Percentiles rank a stretch among this genome's conserved stretches.
These are phyloP conservation scores for Leptinotarsa lineolata DNA, from an alignment of 1,140 invertebrate species.

Conservation along the genomic window DNA sequence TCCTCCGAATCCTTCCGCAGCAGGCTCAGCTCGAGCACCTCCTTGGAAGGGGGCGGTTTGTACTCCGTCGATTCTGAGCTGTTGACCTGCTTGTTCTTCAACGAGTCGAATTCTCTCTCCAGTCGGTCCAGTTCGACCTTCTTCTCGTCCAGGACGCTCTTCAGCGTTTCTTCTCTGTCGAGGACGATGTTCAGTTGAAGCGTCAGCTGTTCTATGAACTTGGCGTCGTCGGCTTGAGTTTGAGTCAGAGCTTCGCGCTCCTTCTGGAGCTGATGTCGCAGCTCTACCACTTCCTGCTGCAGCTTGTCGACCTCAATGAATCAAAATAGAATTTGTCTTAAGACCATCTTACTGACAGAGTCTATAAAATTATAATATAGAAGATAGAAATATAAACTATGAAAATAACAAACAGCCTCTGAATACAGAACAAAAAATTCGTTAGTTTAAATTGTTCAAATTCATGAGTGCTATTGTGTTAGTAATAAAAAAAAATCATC, in stretches of 20 bases:
- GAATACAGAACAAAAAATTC: too few relatives aligned
- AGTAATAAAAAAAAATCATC: too few relatives aligned
- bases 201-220: constrained; percentile 66
- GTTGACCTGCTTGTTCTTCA: constrained; percentile 30
- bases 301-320: constrained; percentile 35
- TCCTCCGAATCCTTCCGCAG: constrained; percentile 60
- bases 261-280: constrained; percentile 59
- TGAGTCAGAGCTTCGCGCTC: constrained; percentile 53
- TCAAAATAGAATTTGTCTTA: not conserved
- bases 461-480: too few relatives aligned
- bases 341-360: too few relatives aligned
- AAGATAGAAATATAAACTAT: too few relatives aligned
- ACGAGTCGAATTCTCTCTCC: constrained; percentile 57
- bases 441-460: too few relatives aligned
- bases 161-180: constrained; percentile 66
- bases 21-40: constrained; percentile 56
- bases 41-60: constrained; percentile 46
- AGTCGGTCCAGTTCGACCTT: constrained; percentile 61
- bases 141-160: constrained; percentile 61
- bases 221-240: constrained; percentile 64
- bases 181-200: constrained; percentile 64
- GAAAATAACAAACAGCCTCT: too few relatives aligned
- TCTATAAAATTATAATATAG: too few relatives aligned
- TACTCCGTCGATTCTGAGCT: constrained; percentile 50
- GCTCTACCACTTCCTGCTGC: constrained; percentile 43